These are phyloP conservation scores for Sinocyclocheilus grahami DNA, from an alignment of 2,113 vertebrate genomes.

Conservation along the genomic window DNA sequence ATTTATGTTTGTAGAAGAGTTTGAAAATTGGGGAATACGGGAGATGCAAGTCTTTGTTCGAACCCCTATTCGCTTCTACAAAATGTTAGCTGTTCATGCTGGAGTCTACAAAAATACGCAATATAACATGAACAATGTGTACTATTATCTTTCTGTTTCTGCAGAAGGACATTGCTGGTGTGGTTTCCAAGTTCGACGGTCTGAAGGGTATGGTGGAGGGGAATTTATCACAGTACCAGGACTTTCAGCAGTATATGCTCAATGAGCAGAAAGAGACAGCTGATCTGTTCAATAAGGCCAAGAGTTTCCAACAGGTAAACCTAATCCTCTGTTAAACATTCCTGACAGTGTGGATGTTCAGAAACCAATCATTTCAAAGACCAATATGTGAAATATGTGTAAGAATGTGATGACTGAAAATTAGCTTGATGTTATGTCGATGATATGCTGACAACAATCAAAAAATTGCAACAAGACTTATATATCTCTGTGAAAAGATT, in stretches of 20 bases:
- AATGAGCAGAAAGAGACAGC: conserved; percentile 21
- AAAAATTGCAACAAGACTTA: neutral
- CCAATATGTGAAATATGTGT: no score
- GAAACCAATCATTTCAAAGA: neutral
- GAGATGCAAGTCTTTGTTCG: neutral
- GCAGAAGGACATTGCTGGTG: conserved; percentile 57
- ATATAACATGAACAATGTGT: neutral
- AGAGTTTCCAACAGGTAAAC: conserved; percentile 66
- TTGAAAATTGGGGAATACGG: neutral
- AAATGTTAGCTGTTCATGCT: neutral
- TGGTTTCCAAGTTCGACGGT: conserved; percentile 53
- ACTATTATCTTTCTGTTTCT: neutral
- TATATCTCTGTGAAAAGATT: neutral
- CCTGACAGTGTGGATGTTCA: neutral
- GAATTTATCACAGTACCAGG: conserved; percentile 49
- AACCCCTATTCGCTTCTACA: neutral
- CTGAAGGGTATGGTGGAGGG: conserved; percentile 46
- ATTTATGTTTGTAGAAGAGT: neutral
- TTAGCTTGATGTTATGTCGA: no score
- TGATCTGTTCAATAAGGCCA: conserved; percentile 59
- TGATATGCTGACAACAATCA: neutral
- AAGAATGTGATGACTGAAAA: no score
- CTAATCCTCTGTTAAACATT: neutral
- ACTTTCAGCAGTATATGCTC: conserved; percentile 47
- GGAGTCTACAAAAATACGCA: neutral